A percentile compares a stretch with the other conserved stretches of the same genome.
These are phyloP conservation scores for Prionace glauca DNA, from an alignment of 2,797 vertebrate genomes.

Conservation along the genomic window DNA sequence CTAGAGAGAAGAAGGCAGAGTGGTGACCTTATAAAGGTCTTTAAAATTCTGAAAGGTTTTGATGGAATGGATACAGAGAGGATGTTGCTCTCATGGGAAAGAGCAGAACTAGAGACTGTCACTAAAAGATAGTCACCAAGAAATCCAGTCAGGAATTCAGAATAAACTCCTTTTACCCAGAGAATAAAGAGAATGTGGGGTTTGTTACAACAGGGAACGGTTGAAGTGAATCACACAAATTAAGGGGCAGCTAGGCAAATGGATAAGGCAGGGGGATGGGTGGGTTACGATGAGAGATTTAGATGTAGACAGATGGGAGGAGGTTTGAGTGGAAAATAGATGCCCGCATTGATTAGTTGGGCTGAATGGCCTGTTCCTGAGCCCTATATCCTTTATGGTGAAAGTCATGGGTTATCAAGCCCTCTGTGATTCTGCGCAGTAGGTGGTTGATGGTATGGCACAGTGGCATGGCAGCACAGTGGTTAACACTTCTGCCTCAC, in stretches of 20 bases:
- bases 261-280: too few relatives aligned
- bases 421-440: background rate
- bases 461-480: too few relatives aligned
- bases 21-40: background rate
- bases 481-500: too few relatives aligned
- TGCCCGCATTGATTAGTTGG: background rate
- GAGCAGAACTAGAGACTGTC: too few relatives aligned
- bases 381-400: background rate
- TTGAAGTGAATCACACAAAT: too few relatives aligned
- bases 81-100: too few relatives aligned
- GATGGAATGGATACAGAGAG: background rate
- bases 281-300: background rate
- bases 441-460: background rate
- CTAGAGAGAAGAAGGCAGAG: background rate
- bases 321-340: background rate
- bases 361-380: background rate
- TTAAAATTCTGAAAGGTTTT: background rate
- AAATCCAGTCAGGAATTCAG: too few relatives aligned
- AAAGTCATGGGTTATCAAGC: background rate
- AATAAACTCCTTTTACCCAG: too few relatives aligned
- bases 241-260: too few relatives aligned
- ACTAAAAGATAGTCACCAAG: too few relatives aligned
- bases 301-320: background rate
- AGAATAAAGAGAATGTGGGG: too few relatives aligned
- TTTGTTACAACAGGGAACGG: too few relatives aligned